A percentile compares a stretch with the other conserved stretches of the same genome.
Evolutionary conservation across 2,113 vertebrate species (phyloP).

Genomic region (Vulpes lagopus): DNA sequence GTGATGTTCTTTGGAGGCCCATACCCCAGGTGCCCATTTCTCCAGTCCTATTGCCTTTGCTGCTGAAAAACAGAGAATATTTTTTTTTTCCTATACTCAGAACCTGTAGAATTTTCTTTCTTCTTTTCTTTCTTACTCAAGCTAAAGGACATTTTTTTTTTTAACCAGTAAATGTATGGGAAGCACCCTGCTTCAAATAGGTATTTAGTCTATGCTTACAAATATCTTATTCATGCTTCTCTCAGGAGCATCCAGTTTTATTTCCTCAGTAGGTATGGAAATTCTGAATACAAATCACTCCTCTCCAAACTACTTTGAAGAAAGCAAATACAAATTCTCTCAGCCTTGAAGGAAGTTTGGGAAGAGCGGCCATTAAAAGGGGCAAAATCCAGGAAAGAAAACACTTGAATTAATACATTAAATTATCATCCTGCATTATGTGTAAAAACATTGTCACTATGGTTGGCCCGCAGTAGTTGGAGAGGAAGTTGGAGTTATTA

Average conservation of each 20-base stretch:
- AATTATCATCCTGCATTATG: neutral
- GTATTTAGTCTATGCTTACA: neutral
- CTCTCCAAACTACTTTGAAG: neutral
- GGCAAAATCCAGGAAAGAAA: neutral
- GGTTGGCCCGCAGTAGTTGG: neutral
- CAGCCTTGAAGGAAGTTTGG: neutral
- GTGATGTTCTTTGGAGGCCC: neutral
- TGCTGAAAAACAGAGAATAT: neutral
- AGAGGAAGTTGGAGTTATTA: neutral
- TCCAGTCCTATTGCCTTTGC: neutral
- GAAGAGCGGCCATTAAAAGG: neutral
- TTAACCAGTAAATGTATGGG: neutral
- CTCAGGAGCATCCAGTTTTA: neutral
- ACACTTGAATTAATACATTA: neutral
- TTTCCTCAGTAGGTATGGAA: neutral
- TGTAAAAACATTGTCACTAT: neutral
- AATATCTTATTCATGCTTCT: neutral
- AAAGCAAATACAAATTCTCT: constrained; percentile 1
- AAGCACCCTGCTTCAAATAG: neutral
- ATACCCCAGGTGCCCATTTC: neutral
- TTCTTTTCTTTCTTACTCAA: neutral
- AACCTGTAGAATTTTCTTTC: neutral
- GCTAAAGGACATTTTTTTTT: neutral
- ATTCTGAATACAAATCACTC: neutral
- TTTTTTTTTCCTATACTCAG: neutral